Conservation (phyloP, 2,113 vertebrate species). For the Azemiops feae region DNA sequence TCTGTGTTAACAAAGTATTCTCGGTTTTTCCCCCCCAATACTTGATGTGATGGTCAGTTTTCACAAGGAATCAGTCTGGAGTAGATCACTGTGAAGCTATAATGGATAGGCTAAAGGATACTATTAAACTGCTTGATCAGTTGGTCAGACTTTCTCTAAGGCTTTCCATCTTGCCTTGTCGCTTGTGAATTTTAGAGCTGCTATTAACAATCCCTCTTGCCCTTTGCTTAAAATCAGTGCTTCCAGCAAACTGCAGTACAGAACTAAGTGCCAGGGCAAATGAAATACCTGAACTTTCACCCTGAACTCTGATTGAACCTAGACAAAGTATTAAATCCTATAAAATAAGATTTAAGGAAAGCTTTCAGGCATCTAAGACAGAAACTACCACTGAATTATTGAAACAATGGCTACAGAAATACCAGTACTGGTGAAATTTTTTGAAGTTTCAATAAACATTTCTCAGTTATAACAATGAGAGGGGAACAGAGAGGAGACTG, state of each 20-base stretch:
- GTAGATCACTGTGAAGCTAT: constrained; percentile 1
- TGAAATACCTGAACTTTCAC: constrained; percentile 7
- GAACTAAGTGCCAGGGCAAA: not conserved
- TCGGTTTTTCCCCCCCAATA: constrained; percentile 4
- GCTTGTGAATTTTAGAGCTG: not conserved
- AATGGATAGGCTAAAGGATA: not conserved
- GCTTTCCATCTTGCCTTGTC: not conserved
- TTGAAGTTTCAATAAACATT: not conserved
- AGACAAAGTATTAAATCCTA: not conserved
- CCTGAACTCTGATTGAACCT: not conserved
- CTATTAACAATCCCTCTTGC: not conserved
- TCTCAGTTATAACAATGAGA: not conserved
- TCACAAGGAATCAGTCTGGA: constrained; percentile 18
- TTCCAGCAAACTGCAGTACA: not conserved
- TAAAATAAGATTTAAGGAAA: not conserved
- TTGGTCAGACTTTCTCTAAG: not conserved
- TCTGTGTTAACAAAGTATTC: not conserved
- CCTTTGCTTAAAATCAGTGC: constrained; percentile 11
- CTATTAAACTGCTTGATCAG: not conserved
- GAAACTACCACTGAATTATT: not conserved
- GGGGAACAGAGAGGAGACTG: not conserved
- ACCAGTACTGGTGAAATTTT: not conserved
- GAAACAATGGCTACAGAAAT: not conserved
- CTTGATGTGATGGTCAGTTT: not conserved
- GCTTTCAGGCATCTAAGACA: not conserved